phyloP scores from a whole-genome alignment of 2,797 vertebrate species.

The Decapterus maruadsi region DNA sequence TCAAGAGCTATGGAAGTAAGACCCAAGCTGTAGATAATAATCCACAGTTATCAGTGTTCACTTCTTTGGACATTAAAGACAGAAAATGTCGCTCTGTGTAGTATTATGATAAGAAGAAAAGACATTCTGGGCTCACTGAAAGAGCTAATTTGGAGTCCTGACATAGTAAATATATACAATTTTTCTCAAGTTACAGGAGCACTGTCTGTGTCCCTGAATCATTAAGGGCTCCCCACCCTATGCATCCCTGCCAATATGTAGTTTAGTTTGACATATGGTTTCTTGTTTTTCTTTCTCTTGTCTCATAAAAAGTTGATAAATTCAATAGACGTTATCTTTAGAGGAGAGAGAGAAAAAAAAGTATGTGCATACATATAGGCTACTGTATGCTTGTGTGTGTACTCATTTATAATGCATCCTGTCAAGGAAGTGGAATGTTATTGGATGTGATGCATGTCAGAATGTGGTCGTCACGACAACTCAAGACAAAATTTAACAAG shows the following conservation, averaged over 20 bases:
- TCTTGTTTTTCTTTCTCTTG: conserved; percentile 11
- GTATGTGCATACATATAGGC: not conserved
- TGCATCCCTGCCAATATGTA: conserved; percentile 1
- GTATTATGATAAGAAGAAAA: conserved; percentile 3
- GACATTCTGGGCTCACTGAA: not conserved
- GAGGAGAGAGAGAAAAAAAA: not conserved
- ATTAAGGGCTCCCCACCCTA: conserved; percentile 1
- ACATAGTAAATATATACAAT: conserved; percentile 32
- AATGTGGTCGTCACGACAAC: conserved; percentile 71
- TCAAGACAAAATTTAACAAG: conserved; percentile 68
- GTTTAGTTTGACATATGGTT: conserved; percentile 17
- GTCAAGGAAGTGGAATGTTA: conserved; percentile 76
- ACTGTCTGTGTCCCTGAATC: conserved; percentile 12
- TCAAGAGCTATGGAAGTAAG: not conserved
- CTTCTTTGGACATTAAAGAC: not conserved
- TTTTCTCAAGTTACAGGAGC: conserved; percentile 3
- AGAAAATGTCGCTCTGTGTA: not conserved
- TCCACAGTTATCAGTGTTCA: not conserved
- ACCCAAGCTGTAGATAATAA: not conserved
- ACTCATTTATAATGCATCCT: conserved; percentile 81
- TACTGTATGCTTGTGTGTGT: not conserved
- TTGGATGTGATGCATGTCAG: conserved; percentile 81
- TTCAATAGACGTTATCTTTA: conserved; percentile 20
- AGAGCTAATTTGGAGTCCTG: conserved; percentile 10
- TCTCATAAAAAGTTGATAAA: conserved; percentile 22